A percentile compares a stretch with the other conserved stretches of the same genome.
phyloP scores from a whole-genome alignment of 2,888 invertebrate genomes.

The Oligia latruncula region DNA sequence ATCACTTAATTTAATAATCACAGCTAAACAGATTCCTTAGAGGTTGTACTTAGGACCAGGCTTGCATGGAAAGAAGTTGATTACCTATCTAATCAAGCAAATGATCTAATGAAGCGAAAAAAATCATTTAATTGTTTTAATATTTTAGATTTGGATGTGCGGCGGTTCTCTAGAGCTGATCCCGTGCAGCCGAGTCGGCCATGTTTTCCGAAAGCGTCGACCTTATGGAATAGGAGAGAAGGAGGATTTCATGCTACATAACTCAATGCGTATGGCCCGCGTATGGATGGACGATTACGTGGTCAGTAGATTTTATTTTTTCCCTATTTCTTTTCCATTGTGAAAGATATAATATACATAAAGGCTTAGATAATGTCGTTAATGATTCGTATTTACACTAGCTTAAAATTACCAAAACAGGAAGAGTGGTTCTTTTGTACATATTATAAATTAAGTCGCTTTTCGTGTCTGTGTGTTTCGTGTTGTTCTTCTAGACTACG shows the following conservation, averaged over 20 bases:
- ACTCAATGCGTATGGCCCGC: constrained; percentile 97
- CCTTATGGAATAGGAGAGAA: constrained; percentile 96
- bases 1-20: too few species aligned
- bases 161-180: constrained; percentile 97
- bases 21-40: too few species aligned
- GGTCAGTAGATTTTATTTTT: constrained; percentile 81
- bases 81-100: not conserved
- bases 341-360: not conserved
- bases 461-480: not conserved
- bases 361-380: not conserved
- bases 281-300: constrained; percentile 99
- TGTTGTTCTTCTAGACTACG: not conserved
- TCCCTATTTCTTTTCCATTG: not conserved
- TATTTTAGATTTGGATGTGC: constrained; percentile 97
- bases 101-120: not conserved
- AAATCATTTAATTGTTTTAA: not conserved
- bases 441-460: too few species aligned
- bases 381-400: not conserved
- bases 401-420: not conserved
- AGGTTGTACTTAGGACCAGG: not conserved
- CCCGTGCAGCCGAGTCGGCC: constrained; percentile 98
- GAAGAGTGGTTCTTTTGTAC: not conserved
- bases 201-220: constrained; percentile 97
- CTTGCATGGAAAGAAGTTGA: not conserved
- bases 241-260: constrained; percentile 96